Conservation (phyloP, 2,888 invertebrate genomes). For the Apomyelois bistriatella region DNA sequence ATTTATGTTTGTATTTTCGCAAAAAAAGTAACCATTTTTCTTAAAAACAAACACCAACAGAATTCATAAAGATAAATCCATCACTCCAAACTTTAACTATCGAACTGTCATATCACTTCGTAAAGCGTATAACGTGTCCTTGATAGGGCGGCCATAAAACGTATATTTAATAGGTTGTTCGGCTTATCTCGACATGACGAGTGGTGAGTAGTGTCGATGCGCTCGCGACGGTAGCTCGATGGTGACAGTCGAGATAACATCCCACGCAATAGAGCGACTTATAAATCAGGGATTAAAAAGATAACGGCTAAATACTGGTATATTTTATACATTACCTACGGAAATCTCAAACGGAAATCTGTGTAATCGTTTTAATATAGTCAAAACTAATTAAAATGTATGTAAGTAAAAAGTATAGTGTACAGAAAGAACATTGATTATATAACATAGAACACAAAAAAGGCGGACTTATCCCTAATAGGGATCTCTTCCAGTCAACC, state of each 20-base stretch:
- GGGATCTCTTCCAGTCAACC: too few relatives aligned
- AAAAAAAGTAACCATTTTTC: too few relatives aligned
- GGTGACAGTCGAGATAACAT: slow-evolving; percentile 20
- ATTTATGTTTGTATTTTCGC: background rate
- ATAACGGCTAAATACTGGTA: background rate
- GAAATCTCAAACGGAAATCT: too few relatives aligned
- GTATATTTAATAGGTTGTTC: slow-evolving; percentile 48
- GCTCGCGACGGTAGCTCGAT: slow-evolving; percentile 18
- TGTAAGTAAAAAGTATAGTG: too few relatives aligned
- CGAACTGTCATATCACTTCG: slow-evolving; percentile 4
- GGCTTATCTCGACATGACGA: slow-evolving; percentile 38
- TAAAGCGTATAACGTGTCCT: slow-evolving; percentile 7
- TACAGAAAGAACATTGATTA: too few relatives aligned
- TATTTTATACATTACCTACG: background rate
- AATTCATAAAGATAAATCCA: too few relatives aligned
- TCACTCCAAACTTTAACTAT: too few relatives aligned
- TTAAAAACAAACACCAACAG: too few relatives aligned
- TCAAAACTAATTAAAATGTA: background rate
- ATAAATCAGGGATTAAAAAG: slow-evolving; percentile 15
- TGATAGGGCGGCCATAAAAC: slow-evolving; percentile 32
- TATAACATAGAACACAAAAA: too few relatives aligned
- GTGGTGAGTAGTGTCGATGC: slow-evolving; percentile 18
- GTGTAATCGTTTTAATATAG: background rate
- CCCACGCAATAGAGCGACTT: slow-evolving; percentile 10
- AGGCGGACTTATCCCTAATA: too few relatives aligned